Evolutionary conservation across 2,888 invertebrate genomes (phyloP), one percentile per base, ranked within the genome.

Genomic region (Xanthorhoe spadicearia): DNA sequence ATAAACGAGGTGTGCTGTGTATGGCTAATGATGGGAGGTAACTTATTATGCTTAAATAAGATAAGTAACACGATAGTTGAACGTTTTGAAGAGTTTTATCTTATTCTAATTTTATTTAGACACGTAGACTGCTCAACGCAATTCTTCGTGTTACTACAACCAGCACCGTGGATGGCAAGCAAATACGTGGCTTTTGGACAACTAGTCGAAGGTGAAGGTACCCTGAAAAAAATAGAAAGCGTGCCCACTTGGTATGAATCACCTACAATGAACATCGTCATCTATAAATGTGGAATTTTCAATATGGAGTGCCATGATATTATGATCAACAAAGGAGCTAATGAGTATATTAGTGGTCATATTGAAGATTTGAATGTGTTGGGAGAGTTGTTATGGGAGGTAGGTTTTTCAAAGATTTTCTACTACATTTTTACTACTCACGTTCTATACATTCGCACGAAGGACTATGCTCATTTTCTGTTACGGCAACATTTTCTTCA

Each of bases 171-270:
- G 96, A 96, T 96, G 96, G 94, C 95, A 74, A 87, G 91, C 66
- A 94, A 93, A 86, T 96, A 95, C 79, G 96, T 96, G 5, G 96
- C 96, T 1, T 96, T 97, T 81, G 96, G 96, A 1, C 95, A 96
- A 85, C 87, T 96, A 2, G 89, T 96, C 43, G 95, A 95, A 73
- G 96, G 96, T 1, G 94, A 94, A 63, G 85, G 92, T 53, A 94
- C 95, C 13, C 85, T 96, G 48, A 84, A 92, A 64, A 86, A 85
- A 71, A 94, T 96, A 48, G 96, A 96, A 85, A 80, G 85, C n/a
- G 89, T 94, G 5, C 89, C 94, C 0, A 95, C 95, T 0, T 93
- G 90, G 80, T 95, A 95, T 80, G 95, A 96, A 81, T 85, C 94
- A 10, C 96, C 96, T 0, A 79, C 66, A 9, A 67, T 75, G 17